A percentile compares a stretch with the other conserved stretches of the same genome.
Evolutionary conservation across 1,140 invertebrate genomes (phyloP).

Genomic region (Drosophila gunungcola): DNA sequence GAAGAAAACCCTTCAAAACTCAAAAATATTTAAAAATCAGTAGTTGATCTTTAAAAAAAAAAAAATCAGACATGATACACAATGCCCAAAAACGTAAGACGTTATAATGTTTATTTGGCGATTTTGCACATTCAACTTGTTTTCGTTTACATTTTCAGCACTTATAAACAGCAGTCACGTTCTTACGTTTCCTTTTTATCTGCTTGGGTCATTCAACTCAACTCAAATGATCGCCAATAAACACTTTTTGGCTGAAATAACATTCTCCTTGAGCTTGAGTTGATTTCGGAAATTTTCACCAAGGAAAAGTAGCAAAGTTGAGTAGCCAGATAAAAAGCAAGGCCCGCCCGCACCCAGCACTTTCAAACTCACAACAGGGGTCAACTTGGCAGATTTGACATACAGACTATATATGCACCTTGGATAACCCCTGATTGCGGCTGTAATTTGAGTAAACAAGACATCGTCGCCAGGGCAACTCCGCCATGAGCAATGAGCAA

Average conservation of each 20-base stretch:
- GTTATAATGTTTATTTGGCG: conserved; percentile 31
- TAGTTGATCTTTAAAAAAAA: no score
- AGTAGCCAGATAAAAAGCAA: conserved; percentile 47
- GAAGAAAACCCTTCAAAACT: background rate
- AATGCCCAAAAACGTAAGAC: conserved; percentile 1
- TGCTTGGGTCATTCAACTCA: conserved; percentile 48
- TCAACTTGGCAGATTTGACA: conserved; percentile 53
- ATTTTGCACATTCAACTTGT: conserved; percentile 23
- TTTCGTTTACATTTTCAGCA: conserved; percentile 28
- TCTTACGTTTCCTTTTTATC: conserved; percentile 17
- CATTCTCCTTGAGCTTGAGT: conserved; percentile 15
- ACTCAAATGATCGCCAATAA: conserved; percentile 33
- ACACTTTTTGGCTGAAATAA: conserved; percentile 34
- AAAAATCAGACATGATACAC: background rate
- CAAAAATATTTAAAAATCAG: no score
- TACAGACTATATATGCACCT: conserved; percentile 48
- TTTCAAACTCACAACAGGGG: conserved; percentile 35
- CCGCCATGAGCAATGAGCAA: conserved; percentile 7
- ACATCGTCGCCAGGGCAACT: conserved; percentile 61
- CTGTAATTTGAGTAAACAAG: conserved; percentile 81
- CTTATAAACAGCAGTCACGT: conserved; percentile 55
- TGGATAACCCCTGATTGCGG: conserved; percentile 63
- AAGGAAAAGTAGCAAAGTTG: conserved; percentile 45
- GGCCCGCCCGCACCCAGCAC: conserved; percentile 20
- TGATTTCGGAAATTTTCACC: conserved; percentile 12